Evolutionary conservation across 2,797 vertebrate genomes (phyloP), one percentile per base, ranked within the genome.

Genomic region (Falco concolor): DNA sequence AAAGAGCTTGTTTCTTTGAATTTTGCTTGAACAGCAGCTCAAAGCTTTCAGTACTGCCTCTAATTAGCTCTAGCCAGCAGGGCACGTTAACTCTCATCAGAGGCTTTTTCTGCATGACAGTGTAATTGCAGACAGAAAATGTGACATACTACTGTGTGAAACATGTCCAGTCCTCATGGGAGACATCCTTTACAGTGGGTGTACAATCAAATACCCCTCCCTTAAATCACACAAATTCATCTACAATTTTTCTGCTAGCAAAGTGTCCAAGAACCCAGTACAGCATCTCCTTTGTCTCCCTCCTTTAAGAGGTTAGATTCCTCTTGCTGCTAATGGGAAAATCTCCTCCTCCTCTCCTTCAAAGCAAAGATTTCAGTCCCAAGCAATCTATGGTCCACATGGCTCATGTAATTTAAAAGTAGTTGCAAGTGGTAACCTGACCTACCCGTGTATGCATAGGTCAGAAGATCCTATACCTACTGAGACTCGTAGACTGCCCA

Each of bases 1-100:
- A 76, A 91, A 94, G 78, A 84, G 18, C 38, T 90, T 79, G 45
- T 69, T 86, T 84, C 91, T 86, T 86, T 91, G 78, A 95, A 78
- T 76, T 84, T 88, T 64, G 75, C 69, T 64, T 84, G 65, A 82
- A 88, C 27, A 87, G 64, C 64, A 80, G 68, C 83, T 95, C 84
- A 76, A 81, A 91, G 70, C 57, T 92, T 87, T 70, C 28, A 40
- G 63, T 76, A 77, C 56, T 91, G 82, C 53, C 84, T 79, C 73
- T 90, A 84, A 90, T 87, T 86, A 93, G 68, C 56, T 91, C 65
- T 57, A 81, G 53, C 64, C 91, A 95, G 85, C 60, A 88, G 74
- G 54, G 52, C 60, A 92, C 3, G 22, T 59, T 84, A 88, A 84
- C n/a, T 47, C 61, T 73, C 74, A 82, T 79, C 49, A 50, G 59